Percentiles rank a stretch among this genome's conserved stretches.
phyloP scores from a whole-genome alignment of 2,888 invertebrate species.

The Lathronympha strigana region DNA sequence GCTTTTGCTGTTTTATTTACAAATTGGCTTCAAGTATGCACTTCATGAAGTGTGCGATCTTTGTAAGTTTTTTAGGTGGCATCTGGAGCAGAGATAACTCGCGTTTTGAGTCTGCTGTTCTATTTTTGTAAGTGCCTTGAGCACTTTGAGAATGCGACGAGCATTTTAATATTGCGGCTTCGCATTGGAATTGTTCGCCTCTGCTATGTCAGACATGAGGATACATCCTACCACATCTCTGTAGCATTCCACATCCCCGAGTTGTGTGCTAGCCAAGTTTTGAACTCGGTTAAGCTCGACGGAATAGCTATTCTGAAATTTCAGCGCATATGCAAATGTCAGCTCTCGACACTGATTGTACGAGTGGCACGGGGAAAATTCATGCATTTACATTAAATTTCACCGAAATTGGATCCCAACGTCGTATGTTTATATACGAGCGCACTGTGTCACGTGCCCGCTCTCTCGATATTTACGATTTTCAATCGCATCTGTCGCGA shows the following conservation, averaged over 20 bases:
- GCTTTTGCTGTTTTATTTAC: constrained; percentile 59
- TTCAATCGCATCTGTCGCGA: constrained; percentile 72
- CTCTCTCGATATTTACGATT: constrained; percentile 74
- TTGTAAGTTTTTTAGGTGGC: constrained; percentile 56
- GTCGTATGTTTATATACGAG: constrained; percentile 73
- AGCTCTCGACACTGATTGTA: constrained; percentile 83
- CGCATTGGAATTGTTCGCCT: constrained; percentile 54
- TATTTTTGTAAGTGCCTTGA: constrained; percentile 55
- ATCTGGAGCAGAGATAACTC: constrained; percentile 67
- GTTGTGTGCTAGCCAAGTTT: constrained; percentile 72
- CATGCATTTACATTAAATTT: constrained; percentile 84
- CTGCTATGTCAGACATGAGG: constrained; percentile 64
- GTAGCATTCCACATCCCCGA: constrained; percentile 68
- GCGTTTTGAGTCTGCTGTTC: constrained; percentile 55
- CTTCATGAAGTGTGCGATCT: constrained; percentile 64
- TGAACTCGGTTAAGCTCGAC: constrained; percentile 78
- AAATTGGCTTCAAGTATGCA: constrained; percentile 62
- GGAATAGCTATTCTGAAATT: constrained; percentile 80
- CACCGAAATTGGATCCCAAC: constrained; percentile 77
- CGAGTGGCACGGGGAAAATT: constrained; percentile 81
- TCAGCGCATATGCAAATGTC: constrained; percentile 83
- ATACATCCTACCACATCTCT: constrained; percentile 63
- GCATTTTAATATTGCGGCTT: constrained; percentile 61
- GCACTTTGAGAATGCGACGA: constrained; percentile 55
- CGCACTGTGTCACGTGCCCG: constrained; percentile 69